Evolutionary conservation across 2,888 invertebrate species (phyloP).

Genomic region (Eristalis tenax): DNA sequence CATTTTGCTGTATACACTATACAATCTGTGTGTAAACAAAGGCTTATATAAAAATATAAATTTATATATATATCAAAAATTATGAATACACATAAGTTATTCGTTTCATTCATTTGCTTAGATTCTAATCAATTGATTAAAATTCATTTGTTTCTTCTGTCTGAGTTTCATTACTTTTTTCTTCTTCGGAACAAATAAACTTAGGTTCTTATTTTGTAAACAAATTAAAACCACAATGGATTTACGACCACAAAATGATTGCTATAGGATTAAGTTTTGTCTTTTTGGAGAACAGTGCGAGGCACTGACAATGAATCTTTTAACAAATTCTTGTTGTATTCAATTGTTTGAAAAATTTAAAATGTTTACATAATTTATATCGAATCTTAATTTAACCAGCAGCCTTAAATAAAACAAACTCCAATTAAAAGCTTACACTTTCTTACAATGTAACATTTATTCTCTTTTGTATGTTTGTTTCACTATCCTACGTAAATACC

Average conservation of each 20-base stretch:
- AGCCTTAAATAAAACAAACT: constrained; percentile 60
- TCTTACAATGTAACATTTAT: constrained; percentile 55
- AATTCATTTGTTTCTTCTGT: background rate
- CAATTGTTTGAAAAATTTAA: background rate
- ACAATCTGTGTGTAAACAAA: constrained; percentile 36
- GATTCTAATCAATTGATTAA: constrained; percentile 8
- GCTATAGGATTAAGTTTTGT: constrained; percentile 28
- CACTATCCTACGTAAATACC: constrained; percentile 65
- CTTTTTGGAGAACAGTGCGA: constrained; percentile 7
- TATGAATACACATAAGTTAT: constrained; percentile 31
- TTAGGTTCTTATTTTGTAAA: background rate
- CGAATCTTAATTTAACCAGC: constrained; percentile 10
- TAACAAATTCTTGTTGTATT: background rate
- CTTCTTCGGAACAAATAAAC: constrained; percentile 25
- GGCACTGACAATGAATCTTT: background rate
- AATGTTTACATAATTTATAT: no score
- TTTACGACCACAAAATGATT: constrained; percentile 25
- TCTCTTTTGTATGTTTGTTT: constrained; percentile 41
- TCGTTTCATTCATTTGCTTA: background rate
- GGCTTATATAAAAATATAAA: constrained; percentile 66
- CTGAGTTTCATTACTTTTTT: background rate
- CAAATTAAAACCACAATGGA: background rate
- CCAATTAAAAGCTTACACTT: constrained; percentile 42
- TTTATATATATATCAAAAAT: constrained; percentile 48
- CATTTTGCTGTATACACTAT: background rate